Evolutionary conservation across 2,888 invertebrate genomes (phyloP), one percentile per base, ranked within the genome.

Genomic region (Melanargia galathea): DNA sequence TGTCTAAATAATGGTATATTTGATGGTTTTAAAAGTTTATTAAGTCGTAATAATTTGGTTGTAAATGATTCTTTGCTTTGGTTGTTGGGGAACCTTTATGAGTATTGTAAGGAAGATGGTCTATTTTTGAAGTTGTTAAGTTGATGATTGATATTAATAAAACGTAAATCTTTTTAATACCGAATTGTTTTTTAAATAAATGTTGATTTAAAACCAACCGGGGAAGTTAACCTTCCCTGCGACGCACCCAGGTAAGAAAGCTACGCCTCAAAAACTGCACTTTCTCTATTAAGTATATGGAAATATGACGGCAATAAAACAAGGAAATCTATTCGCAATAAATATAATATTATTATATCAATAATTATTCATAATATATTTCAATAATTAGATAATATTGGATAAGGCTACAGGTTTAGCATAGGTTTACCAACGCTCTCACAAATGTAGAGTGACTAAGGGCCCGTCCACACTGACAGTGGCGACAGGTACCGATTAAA

Each of bases 291-390:
- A 40, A 30, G 57, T 65, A 7, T 1, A 30, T 30, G 8, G 30
- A 30, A 30, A 30, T 5, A 30, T 7, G 4, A 30, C 30, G 6
- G 7, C 0, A 73, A 74, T 68, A 61, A 75, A 75, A 72, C 67
- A 70, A 59, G 52, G 62, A 33, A 67, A 61, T 62, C 33, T 65
- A 75, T 75, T 80, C 77, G 82, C 86, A 89, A 86, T 90, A 89
- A 88, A 89, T 89, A 87, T 86, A 38, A 87, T 86, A 86, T 84
- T 84, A 86, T 85, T 78, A 83, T 87, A 82, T 86, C 80, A 88
- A 85, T 89, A 84, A 82, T 85, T 79, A 82, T 83, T 75, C 63
- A 76, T 82, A 78, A 78, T 84, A 81, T 79, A 81, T 74, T 73
- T 75, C 75, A 75, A 80, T 84, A 84, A 82, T 83, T 80, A 86